Evolutionary conservation across 2,888 invertebrate species (phyloP), one percentile per base, ranked within the genome.

Genomic region (Standfussiana lucernea): DNA sequence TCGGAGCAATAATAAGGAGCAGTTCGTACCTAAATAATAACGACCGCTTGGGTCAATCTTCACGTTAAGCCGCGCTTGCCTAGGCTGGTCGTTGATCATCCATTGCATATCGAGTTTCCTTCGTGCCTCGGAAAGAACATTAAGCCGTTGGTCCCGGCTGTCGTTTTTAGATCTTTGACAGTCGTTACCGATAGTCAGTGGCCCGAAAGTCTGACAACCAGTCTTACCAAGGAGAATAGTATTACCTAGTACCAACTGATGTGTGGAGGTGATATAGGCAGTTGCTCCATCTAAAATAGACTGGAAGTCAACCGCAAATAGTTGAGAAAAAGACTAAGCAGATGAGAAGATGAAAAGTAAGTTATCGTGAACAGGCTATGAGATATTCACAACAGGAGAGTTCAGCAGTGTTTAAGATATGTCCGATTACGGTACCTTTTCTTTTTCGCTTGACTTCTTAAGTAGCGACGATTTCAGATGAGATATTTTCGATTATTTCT

Each of bases 331-430:
- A 53, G 50, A n/a, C n/a, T 11, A 53, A n/a, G 50, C n/a, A 11
- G 50, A 53, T 53, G 50, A 24, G 10, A 10, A 3, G 45, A 5
- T 45, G 45, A 45, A 0, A 18, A 45, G 5, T n/a, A 53, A 53
- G 13, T 53, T 13, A 32, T 32, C 32, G 32, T 21, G 8, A 68
- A 37, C n/a, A 24, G 24, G 50, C 42, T 24, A 68, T 61, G 1
- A 62, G 35, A 79, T 24, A 11, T 35, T 28, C 28, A 50, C 10
- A 40, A 18, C 15, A 62, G 13, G 3, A 50, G 11, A 53, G 35
- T 37, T 70, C 79, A 42, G 15, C 15, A 77, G 37, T 15, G 6
- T 40, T 62, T 42, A 62, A 50, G 21, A 18, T 3, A 50, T 50
- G 0, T 35, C 1, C 18, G 15, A 37, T 13, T 10, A 15, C 1